Evolutionary conservation across 2,797 vertebrate species (phyloP).

Genomic region (Adrianichthys oophorus): DNA sequence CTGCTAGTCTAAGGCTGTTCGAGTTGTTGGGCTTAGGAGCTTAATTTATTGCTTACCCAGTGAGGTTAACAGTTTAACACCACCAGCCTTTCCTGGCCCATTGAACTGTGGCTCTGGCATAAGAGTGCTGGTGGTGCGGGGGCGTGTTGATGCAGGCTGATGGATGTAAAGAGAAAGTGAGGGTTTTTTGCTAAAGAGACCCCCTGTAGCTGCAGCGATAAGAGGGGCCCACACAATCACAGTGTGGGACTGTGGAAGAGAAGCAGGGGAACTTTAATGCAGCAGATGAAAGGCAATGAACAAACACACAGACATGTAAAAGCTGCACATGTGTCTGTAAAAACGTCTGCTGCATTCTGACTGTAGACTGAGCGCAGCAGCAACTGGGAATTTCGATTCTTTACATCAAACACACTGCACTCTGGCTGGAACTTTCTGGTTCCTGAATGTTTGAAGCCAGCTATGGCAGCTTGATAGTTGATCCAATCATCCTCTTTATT

Average conservation of each 20-base stretch:
- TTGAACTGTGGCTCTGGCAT: conserved; percentile 45
- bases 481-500: conserved; percentile 3
- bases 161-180: conserved; percentile 38
- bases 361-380: conserved; percentile 24
- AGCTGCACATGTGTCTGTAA: conserved; percentile 38
- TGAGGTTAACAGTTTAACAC: conserved; percentile 43
- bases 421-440: conserved; percentile 9
- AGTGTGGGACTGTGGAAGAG: conserved; percentile 36
- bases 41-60: conserved; percentile 57
- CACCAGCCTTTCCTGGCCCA: conserved; percentile 42
- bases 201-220: conserved; percentile 66
- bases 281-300: conserved; percentile 51
- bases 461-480: conserved; percentile 3
- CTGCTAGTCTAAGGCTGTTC: conserved; percentile 38
- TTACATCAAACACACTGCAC: conserved; percentile 8
- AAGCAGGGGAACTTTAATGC: conserved; percentile 45
- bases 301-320: conserved; percentile 27
- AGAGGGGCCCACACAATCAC: conserved; percentile 39
- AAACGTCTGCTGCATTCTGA: conserved; percentile 22
- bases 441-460: conserved; percentile 4
- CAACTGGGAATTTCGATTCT: conserved; percentile 7
- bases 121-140: conserved; percentile 14
- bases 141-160: conserved; percentile 37
- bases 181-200: conserved; percentile 36
- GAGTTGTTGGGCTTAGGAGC: conserved; percentile 41